Evolutionary conservation across 2,113 vertebrate species (phyloP), one percentile per base, ranked within the genome.

Genomic region (Thinocorus orbignyianus): DNA sequence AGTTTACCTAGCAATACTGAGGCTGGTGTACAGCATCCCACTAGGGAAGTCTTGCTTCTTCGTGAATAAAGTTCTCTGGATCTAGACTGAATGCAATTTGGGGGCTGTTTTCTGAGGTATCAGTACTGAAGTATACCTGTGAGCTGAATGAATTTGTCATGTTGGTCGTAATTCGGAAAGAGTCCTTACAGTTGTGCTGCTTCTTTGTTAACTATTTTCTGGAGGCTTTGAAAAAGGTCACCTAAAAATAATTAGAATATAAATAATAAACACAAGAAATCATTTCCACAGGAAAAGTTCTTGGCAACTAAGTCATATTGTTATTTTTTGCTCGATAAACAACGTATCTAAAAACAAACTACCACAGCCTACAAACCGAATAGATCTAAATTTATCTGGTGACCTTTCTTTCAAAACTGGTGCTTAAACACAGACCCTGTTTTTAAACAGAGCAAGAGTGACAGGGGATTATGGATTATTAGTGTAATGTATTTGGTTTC

Each of bases 371-470:
- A 28, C 44, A 69, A 79, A n/a, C 28, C 13, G 33, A 80, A 68
- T 61, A 91, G 69, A 65, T 94, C 92, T 96, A 86, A 92, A 92
- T 93, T 94, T 94, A 90, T 91, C 77, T 74, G 49, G 35, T 86
- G 88, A 96, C 69, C 86, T 88, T 95, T 81, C 64, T 92, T 68
- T 92, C 55, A 81, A 81, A 93, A 92, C 65, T 35, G 44, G 0
- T 89, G 57, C 65, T 86, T 90, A 79, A 82, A 70, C 37, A 31
- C 30, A 70, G 61, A 61, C 49, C 12, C 48, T 86, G 42, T 55
- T 93, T 93, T 95, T 86, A 86, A 86, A 78, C 61, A 74, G 54
- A 60, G 31, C 55, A 76, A 24, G 70, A 84, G 25, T 44, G 49
- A 60, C 54, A 46, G 55, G 37, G 3, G 28, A 68, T 81, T 91